phyloP scores from a whole-genome alignment of 2,888 invertebrate genomes.

The Campoplex capitator region DNA sequence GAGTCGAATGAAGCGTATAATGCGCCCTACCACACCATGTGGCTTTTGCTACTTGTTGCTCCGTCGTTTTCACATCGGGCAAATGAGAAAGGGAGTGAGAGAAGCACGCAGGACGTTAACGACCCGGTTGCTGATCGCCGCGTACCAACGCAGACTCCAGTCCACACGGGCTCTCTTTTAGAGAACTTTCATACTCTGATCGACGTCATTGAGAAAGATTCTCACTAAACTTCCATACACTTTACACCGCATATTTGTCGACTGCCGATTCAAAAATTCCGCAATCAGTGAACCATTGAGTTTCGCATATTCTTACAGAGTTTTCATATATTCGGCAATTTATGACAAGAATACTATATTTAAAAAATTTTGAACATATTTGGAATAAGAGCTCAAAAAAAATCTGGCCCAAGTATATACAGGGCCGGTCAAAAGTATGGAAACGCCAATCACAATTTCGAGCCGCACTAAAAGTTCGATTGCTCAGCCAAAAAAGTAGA shows the following conservation, averaged over 20 bases:
- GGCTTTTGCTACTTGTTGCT: slow-evolving; percentile 36
- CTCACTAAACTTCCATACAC: neutral
- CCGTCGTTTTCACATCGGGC: slow-evolving; percentile 58
- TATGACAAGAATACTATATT: too few relatives aligned
- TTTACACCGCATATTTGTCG: neutral
- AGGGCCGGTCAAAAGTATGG: too few relatives aligned
- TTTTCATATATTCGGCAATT: too few relatives aligned
- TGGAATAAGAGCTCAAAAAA: too few relatives aligned
- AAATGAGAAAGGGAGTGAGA: slow-evolving; percentile 59
- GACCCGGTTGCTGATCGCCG: slow-evolving; percentile 56
- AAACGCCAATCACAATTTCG: too few relatives aligned
- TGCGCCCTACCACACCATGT: slow-evolving; percentile 56
- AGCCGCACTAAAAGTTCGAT: too few relatives aligned
- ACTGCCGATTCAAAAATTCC: neutral
- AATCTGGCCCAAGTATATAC: too few relatives aligned
- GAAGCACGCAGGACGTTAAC: slow-evolving; percentile 70
- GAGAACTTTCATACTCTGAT: neutral
- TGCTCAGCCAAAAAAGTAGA: too few relatives aligned
- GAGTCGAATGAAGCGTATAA: slow-evolving; percentile 70
- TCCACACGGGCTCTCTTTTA: slow-evolving; percentile 15
- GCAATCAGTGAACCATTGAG: neutral
- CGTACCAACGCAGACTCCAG: neutral
- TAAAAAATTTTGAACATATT: too few relatives aligned
- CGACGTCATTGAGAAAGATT: slow-evolving; percentile 65
- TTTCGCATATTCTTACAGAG: too few relatives aligned